A percentile compares a stretch with the other conserved stretches of the same genome.
phyloP scores from a whole-genome alignment of 2,113 vertebrate genomes.

The Stomatorhinus ivindoensis region DNA sequence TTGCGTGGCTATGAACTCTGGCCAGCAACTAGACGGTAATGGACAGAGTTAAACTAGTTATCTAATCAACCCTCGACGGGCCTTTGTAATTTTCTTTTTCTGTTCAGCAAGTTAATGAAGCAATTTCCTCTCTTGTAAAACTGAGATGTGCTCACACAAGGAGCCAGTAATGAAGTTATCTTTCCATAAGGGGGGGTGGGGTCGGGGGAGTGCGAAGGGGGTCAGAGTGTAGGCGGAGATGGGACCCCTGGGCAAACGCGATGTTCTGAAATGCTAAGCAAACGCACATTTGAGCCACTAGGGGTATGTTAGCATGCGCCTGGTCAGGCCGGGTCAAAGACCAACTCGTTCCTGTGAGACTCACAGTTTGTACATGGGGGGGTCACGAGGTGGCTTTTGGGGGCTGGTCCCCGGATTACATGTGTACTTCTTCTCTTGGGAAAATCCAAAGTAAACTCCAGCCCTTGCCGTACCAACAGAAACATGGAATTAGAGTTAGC shows the following conservation, averaged over 20 bases:
- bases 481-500: neutral
- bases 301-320: neutral
- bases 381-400: neutral
- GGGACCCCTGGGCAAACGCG: constrained; percentile 13
- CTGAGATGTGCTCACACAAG: constrained; percentile 20
- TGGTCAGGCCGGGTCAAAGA: constrained; percentile 31
- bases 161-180: constrained; percentile 33
- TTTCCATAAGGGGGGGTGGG: neutral
- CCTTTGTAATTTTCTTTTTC: constrained; percentile 8
- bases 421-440: neutral
- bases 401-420: neutral
- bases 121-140: constrained; percentile 6
- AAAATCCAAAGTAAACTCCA: neutral
- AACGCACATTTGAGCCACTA: constrained; percentile 15
- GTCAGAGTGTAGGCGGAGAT: neutral
- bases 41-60: constrained; percentile 31
- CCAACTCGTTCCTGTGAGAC: constrained; percentile 19
- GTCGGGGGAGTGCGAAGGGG: constrained; percentile 21
- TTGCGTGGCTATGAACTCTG: neutral
- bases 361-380: constrained; percentile 9
- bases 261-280: constrained; percentile 23
- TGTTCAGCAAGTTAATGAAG: neutral
- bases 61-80: constrained; percentile 27
- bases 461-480: neutral
- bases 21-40: neutral